Evolutionary conservation across 1,140 invertebrate species (phyloP).

Genomic region (Colletes latitarsis): DNA sequence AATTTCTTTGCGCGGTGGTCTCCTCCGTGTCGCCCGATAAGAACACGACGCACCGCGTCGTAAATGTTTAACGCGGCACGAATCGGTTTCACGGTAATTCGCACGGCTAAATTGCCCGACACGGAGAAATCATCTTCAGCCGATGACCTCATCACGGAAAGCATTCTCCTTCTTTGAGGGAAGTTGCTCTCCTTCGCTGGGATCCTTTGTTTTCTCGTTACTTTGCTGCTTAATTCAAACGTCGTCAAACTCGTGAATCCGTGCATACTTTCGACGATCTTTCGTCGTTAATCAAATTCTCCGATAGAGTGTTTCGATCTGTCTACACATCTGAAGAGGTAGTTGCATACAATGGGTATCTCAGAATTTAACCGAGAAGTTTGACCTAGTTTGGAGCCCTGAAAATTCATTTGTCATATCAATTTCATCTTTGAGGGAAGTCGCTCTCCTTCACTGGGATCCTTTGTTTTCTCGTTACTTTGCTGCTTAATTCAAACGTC

Average conservation of each 20-base stretch:
- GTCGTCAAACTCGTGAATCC: neutral
- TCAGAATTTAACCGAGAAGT: too few relatives aligned
- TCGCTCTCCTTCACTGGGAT: neutral
- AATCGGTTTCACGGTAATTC: slow-evolving; percentile 54
- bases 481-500: neutral
- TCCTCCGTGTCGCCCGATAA: slow-evolving; percentile 25
- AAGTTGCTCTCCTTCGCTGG: neutral
- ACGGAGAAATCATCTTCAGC: slow-evolving; percentile 37
- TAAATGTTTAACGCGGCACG: slow-evolving; percentile 54
- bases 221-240: neutral
- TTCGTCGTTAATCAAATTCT: too few relatives aligned
- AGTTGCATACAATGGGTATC: too few relatives aligned
- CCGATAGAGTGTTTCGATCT: too few relatives aligned
- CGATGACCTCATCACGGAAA: slow-evolving; percentile 42
- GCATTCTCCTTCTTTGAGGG: neutral
- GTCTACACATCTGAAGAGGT: too few relatives aligned
- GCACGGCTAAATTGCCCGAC: slow-evolving; percentile 45
- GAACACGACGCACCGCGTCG: slow-evolving; percentile 37
- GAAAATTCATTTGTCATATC: too few relatives aligned
- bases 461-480: slow-evolving; percentile 4
- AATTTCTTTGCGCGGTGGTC: slow-evolving; percentile 45
- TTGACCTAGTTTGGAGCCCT: too few relatives aligned
- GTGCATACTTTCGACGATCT: too few relatives aligned
- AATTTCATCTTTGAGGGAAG: neutral
- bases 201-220: slow-evolving; percentile 1